Percentiles rank a stretch among this genome's conserved stretches.
Evolutionary conservation across 2,888 invertebrate genomes (phyloP).

Genomic region (Cynaeus angustus): DNA sequence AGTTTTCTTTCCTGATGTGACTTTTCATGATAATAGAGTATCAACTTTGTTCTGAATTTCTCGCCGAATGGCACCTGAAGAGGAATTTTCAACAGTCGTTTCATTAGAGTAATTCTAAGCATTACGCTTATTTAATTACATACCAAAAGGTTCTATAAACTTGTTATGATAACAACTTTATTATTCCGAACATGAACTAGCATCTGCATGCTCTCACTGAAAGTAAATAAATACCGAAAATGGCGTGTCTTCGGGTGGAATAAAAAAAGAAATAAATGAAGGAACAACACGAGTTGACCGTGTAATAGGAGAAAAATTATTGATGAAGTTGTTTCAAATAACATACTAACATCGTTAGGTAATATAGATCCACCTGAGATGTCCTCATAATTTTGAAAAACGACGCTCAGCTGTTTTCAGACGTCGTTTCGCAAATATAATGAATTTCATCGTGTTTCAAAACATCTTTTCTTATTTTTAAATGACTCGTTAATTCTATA

Average conservation of each 20-base stretch:
- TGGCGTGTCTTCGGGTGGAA: too few species aligned
- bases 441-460: not conserved
- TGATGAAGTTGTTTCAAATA: too few species aligned
- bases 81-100: too few species aligned
- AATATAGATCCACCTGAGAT: too few species aligned
- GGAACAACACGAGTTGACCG: too few species aligned
- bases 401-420: too few species aligned
- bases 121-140: not conserved
- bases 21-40: slow-evolving; percentile 1
- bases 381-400: too few species aligned
- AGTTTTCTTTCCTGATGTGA: slow-evolving; percentile 6
- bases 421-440: too few species aligned
- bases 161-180: slow-evolving; percentile 1
- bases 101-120: not conserved
- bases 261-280: too few species aligned
- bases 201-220: not conserved
- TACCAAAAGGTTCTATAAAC: not conserved
- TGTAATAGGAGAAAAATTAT: too few species aligned
- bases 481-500: slow-evolving; percentile 8
- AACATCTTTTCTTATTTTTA: not conserved
- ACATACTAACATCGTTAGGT: too few species aligned
- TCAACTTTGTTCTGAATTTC: not conserved
- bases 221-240: not conserved
- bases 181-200: not conserved
- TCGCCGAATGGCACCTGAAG: not conserved